Conservation (phyloP, 37 sponge, comb jelly and placozoan genomes). For the Eunapius fragilis region DNA sequence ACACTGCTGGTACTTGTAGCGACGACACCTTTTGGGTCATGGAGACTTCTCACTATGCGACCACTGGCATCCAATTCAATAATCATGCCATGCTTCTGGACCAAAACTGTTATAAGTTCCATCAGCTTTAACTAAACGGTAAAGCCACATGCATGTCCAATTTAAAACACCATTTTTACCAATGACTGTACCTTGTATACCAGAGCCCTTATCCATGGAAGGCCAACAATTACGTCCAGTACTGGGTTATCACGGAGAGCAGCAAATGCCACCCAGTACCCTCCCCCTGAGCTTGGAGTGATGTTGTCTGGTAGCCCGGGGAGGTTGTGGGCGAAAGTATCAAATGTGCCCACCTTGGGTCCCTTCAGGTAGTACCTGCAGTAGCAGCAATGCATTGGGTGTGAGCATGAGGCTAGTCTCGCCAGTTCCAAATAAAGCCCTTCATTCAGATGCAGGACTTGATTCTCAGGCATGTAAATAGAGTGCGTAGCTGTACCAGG, state of each 20-base stretch:
- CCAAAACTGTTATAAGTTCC: not conserved
- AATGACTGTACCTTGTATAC: too few species aligned
- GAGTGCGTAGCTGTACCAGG: too few species aligned
- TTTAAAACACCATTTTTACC: not conserved
- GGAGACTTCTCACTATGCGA: constrained; percentile 21
- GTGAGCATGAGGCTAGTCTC: constrained; percentile 7
- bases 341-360: constrained; percentile 59
- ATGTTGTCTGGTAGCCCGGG: constrained; percentile 88
- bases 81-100: constrained; percentile 46
- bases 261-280: constrained; percentile 77
- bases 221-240: constrained; percentile 25
- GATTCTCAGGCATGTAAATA: too few species aligned
- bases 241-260: constrained; percentile 15
- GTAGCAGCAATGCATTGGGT: constrained; percentile 14
- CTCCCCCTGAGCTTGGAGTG: constrained; percentile 57
- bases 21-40: constrained; percentile 28
- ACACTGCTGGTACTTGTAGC: constrained; percentile 34
- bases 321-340: constrained; percentile 71
- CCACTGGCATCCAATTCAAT: constrained; percentile 30
- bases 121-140: constrained; percentile 17
- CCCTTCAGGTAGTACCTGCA: too few species aligned
- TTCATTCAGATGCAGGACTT: too few species aligned
- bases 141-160: not conserved
- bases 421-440: constrained; percentile 36
- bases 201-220: constrained; percentile 18